phyloP scores from a whole-genome alignment of 64 coral and sea anemone genomes.

The Pocillopora damicornis region DNA sequence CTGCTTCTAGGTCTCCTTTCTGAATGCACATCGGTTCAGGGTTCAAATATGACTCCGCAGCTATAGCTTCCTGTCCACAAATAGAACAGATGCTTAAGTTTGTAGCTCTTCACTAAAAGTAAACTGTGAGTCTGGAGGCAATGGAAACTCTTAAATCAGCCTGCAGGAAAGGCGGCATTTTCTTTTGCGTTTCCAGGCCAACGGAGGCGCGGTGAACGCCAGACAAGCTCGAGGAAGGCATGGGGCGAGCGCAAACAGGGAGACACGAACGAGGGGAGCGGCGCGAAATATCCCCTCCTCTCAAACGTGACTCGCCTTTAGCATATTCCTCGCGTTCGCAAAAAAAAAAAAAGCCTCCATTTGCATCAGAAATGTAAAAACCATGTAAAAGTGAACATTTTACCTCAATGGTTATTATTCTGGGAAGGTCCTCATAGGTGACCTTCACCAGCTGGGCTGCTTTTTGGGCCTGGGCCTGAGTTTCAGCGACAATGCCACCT shows the following conservation, averaged over 20 bases:
- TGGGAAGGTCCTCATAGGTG: slow-evolving; percentile 69
- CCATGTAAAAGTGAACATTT: not conserved
- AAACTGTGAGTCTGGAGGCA: no score
- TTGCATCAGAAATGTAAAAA: not conserved
- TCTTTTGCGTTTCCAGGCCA: no score
- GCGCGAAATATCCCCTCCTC: no score
- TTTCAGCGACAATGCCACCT: slow-evolving; percentile 76
- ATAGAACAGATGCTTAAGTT: not conserved
- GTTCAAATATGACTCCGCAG: slow-evolving; percentile 42
- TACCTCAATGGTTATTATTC: slow-evolving; percentile 88
- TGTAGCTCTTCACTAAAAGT: no score
- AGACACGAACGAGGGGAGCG: no score
- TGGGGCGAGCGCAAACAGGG: no score
- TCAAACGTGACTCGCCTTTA: no score
- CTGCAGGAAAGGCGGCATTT: no score
- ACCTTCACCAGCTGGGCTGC: slow-evolving; percentile 76
- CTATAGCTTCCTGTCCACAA: slow-evolving; percentile 60
- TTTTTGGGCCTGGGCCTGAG: slow-evolving; percentile 87
- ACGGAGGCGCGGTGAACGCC: no score
- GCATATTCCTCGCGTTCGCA: no score
- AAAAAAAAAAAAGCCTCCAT: not conserved
- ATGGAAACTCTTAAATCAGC: no score
- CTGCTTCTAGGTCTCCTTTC: slow-evolving; percentile 50
- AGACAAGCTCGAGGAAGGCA: no score
- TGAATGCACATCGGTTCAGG: slow-evolving; percentile 12